Conservation (phyloP, 2,888 invertebrate genomes). For the Coleophora flavipennella region DNA sequence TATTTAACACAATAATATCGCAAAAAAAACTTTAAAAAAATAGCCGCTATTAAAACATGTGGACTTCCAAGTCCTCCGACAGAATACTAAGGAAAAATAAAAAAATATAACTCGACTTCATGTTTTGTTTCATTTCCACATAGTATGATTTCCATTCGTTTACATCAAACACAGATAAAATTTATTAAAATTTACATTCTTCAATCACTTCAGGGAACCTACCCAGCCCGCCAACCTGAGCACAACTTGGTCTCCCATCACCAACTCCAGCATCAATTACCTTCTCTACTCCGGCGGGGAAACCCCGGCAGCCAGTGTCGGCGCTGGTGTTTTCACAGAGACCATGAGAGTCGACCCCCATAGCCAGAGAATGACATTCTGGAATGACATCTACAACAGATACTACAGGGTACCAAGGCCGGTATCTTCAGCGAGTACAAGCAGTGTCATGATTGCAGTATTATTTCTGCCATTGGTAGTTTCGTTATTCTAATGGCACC, state of each 20-base stretch:
- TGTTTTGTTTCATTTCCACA: too few relatives aligned
- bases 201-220: not conserved
- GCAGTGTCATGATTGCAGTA: not conserved
- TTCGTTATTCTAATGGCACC: conserved; percentile 7
- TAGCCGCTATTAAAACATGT: too few relatives aligned
- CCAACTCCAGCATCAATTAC: conserved; percentile 19
- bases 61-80: too few relatives aligned
- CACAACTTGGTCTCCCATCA: conserved; percentile 24
- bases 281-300: conserved; percentile 28
- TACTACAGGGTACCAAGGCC: conserved; percentile 30
- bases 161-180: too few relatives aligned
- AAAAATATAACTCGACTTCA: too few relatives aligned
- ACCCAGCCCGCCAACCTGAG: not conserved
- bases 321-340: conserved; percentile 15
- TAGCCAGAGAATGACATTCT: conserved; percentile 28
- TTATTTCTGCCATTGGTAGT: conserved; percentile 15
- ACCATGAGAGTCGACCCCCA: conserved; percentile 31
- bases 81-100: too few relatives aligned
- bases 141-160: too few relatives aligned
- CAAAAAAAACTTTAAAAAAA: too few relatives aligned
- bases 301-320: conserved; percentile 4
- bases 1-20: too few relatives aligned
- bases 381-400: conserved; percentile 27
- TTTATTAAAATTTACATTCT: not conserved
- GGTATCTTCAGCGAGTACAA: conserved; percentile 20